phyloP scores from a whole-genome alignment of 2,113 vertebrate species.

The Bolborhynchus lineola region DNA sequence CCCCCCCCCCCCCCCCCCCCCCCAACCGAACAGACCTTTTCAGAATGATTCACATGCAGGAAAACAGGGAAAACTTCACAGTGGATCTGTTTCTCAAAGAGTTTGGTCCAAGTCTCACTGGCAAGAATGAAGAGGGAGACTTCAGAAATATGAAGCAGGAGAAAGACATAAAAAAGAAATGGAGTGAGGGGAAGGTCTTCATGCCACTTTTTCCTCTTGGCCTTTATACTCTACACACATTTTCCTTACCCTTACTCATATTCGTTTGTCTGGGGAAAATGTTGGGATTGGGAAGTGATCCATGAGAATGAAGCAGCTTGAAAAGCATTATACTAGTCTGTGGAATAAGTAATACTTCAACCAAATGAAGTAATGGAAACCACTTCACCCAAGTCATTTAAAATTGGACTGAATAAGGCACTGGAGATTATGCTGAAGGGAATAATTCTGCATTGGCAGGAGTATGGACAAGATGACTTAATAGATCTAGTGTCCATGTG shows the following conservation, averaged over 20 bases:
- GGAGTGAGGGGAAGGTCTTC: conserved; percentile 13
- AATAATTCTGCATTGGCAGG: conserved; percentile 62
- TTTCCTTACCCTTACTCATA: conserved; percentile 62
- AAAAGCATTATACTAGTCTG: conserved; percentile 67
- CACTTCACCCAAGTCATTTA: conserved; percentile 60
- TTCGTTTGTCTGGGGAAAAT: conserved; percentile 46
- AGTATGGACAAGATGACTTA: conserved; percentile 59
- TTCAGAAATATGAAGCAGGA: conserved; percentile 45
- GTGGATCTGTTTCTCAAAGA: neutral
- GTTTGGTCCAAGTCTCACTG: neutral
- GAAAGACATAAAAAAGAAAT: conserved; percentile 19
- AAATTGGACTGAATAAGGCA: conserved; percentile 58
- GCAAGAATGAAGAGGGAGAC: conserved; percentile 3
- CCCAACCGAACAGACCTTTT: conserved; percentile 20
- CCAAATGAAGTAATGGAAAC: conserved; percentile 71
- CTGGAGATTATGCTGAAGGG: conserved; percentile 60
- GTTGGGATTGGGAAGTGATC: conserved; percentile 64
- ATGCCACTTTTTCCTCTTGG: conserved; percentile 61
- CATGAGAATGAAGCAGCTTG: conserved; percentile 62
- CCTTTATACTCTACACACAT: conserved; percentile 55
- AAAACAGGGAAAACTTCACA: conserved; percentile 5
- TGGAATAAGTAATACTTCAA: conserved; percentile 71
- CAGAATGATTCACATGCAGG: neutral
- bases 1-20: too few species aligned
- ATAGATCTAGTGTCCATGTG: conserved; percentile 43